Evolutionary conservation across 1,140 invertebrate species (phyloP).

Genomic region (Drosophila suzukii): DNA sequence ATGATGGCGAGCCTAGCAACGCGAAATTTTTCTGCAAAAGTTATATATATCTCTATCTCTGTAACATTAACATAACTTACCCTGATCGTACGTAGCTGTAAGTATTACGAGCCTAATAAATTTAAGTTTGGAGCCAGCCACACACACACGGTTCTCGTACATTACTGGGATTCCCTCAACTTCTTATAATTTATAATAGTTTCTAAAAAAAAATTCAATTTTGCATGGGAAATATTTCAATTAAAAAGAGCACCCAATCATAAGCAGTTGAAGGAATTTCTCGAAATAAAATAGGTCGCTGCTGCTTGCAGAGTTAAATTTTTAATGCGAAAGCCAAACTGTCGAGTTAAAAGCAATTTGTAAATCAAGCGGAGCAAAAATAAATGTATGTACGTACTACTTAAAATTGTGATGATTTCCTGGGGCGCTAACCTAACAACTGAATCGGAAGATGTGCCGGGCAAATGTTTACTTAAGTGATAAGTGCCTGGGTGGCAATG

Average conservation of each 20-base stretch:
- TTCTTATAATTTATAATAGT: conserved; percentile 11
- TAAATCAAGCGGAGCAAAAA: conserved; percentile 33
- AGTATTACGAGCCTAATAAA: conserved; percentile 75
- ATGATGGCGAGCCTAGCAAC: conserved; percentile 15
- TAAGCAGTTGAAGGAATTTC: conserved; percentile 11
- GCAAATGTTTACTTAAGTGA: conserved; percentile 31
- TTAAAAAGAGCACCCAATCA: neutral
- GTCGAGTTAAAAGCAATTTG: conserved; percentile 29
- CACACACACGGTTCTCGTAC: conserved; percentile 38
- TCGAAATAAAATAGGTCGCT: conserved; percentile 12
- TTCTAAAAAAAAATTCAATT: neutral
- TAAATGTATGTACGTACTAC: conserved; percentile 44
- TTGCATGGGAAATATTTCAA: neutral
- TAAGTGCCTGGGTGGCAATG: conserved; percentile 31
- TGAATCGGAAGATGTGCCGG: conserved; percentile 9
- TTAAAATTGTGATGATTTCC: conserved; percentile 26
- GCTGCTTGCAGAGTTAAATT: conserved; percentile 25
- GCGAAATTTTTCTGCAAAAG: conserved; percentile 27
- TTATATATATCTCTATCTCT: conserved; percentile 49
- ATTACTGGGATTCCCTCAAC: conserved; percentile 18
- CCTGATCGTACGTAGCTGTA: conserved; percentile 69
- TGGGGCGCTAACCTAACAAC: conserved; percentile 27
- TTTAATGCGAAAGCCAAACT: conserved; percentile 8
- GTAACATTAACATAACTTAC: conserved; percentile 52
- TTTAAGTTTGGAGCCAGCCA: conserved; percentile 72